Conservation (phyloP, 30 jellyfish, hydroid and myxozoan species). For the Sanderia malayensis region DNA sequence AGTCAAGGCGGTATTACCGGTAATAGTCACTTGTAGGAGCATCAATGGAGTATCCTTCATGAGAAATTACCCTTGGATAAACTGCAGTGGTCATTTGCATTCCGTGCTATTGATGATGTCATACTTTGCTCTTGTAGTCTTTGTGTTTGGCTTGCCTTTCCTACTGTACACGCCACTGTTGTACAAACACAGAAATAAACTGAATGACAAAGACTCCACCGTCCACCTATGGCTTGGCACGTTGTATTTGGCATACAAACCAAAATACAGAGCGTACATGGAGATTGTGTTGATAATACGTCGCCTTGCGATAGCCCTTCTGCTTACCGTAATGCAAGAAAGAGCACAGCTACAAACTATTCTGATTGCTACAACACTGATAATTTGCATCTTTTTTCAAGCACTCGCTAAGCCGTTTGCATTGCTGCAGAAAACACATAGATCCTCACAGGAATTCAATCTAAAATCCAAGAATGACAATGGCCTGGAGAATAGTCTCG, state of each 20-base stretch:
- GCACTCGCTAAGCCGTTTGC: constrained; percentile 35
- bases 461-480: not conserved
- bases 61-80: constrained; percentile 37
- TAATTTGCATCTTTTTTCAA: constrained; percentile 30
- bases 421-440: not conserved
- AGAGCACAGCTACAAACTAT: constrained; percentile 19
- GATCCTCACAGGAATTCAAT: not conserved
- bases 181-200: constrained; percentile 3
- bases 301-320: constrained; percentile 29
- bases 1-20: constrained; percentile 10
- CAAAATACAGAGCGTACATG: constrained; percentile 18
- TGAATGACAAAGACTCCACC: constrained; percentile 12
- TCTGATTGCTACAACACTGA: constrained; percentile 11
- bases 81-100: constrained; percentile 14
- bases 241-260: constrained; percentile 21
- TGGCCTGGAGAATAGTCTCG: constrained; percentile 43
- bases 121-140: constrained; percentile 8
- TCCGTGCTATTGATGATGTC: constrained; percentile 18
- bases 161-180: constrained; percentile 43
- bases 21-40: constrained; percentile 25
- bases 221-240: constrained; percentile 37
- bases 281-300: constrained; percentile 31
- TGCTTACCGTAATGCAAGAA: constrained; percentile 19
- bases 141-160: constrained; percentile 40
- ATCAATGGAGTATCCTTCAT: constrained; percentile 27